These are phyloP conservation scores for Horisme vitalbata DNA, from an alignment of 2,888 invertebrate species.

Conservation along the genomic window DNA sequence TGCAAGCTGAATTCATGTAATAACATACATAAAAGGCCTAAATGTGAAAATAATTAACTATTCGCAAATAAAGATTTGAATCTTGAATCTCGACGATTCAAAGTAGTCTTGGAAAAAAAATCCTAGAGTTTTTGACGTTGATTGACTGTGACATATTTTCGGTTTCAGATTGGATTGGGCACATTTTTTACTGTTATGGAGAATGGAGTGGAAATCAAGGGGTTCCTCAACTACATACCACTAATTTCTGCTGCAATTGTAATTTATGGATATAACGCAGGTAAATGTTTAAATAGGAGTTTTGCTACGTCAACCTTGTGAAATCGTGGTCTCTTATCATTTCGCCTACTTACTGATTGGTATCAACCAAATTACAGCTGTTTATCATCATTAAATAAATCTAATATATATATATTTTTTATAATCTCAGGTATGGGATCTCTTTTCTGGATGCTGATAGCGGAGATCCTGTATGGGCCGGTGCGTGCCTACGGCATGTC, in stretches of 20 bases:
- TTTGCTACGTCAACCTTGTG: no score
- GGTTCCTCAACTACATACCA: conserved; percentile 52
- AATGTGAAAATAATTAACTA: no score
- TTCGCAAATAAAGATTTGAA: no score
- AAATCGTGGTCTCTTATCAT: no score
- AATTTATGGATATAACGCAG: conserved; percentile 46
- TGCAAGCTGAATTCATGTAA: neutral
- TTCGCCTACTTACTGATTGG: no score
- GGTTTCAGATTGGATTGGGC: conserved; percentile 47
- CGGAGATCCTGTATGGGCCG: conserved; percentile 34
- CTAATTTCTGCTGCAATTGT: conserved; percentile 49
- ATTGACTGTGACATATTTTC: neutral
- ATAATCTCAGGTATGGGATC: conserved; percentile 48
- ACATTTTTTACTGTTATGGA: conserved; percentile 46
- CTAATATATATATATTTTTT: no score
- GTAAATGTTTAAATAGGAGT: conserved; percentile 24
- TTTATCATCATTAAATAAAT: no score
- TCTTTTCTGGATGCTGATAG: conserved; percentile 7
- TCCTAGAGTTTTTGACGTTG: no score
- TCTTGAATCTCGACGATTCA: no score
- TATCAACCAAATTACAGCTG: no score
- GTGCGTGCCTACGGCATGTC: conserved; percentile 33
- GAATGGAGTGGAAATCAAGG: conserved; percentile 34
- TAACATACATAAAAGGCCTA: no score
- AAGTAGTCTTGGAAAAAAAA: no score